Percentiles rank a stretch among this genome's conserved stretches.
Evolutionary conservation across 1,140 invertebrate genomes (phyloP).

Genomic region (Acromyrmex charruanus): DNA sequence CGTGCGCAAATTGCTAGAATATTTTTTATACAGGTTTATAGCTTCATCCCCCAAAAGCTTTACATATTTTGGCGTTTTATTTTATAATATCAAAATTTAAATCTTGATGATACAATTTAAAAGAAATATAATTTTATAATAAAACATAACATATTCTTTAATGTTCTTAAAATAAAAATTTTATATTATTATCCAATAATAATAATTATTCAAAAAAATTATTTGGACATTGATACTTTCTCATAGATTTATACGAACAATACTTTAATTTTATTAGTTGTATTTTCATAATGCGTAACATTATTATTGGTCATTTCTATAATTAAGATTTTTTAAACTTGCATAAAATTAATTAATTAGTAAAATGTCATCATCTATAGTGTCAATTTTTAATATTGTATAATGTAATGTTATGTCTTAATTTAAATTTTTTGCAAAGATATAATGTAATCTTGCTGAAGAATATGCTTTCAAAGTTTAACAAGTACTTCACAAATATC

Average conservation of each 20-base stretch:
- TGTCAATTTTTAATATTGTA: background rate
- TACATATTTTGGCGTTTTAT: background rate
- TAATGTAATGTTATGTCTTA: background rate
- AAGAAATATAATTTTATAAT: background rate
- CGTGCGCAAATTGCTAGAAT: background rate
- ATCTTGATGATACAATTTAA: background rate
- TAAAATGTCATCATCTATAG: background rate
- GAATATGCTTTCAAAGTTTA: background rate
- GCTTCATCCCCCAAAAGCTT: background rate
- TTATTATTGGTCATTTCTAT: background rate
- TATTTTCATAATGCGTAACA: background rate
- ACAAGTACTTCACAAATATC: slow-evolving; percentile 21
- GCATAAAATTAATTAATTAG: background rate
- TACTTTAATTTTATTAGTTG: background rate
- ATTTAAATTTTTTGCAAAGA: slow-evolving; percentile 21
- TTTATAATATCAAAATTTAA: background rate
- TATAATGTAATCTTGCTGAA: background rate
- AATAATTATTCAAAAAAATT: background rate
- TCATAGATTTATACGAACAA: background rate
- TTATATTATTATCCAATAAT: background rate
- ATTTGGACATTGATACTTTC: background rate
- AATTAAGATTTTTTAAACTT: background rate
- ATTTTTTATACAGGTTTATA: background rate
- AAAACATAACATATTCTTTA: background rate
- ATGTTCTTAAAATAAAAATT: background rate